A percentile compares a stretch with the other conserved stretches of the same genome.
Conservation (phyloP, 2,888 invertebrate genomes). For the Xestia sexstrigata region DNA sequence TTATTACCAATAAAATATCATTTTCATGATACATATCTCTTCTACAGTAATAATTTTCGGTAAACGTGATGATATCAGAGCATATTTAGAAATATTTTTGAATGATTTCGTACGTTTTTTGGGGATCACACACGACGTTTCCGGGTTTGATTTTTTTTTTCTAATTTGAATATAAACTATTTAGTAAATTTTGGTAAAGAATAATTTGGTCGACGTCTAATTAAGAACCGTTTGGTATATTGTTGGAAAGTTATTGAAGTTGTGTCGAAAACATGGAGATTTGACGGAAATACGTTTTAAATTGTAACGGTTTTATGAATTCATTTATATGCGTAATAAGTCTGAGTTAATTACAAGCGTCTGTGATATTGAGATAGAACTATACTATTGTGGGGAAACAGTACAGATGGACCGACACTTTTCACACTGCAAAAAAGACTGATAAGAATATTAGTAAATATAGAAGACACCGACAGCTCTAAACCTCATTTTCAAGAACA, state of each 20-base stretch:
- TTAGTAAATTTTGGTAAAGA: constrained; percentile 56
- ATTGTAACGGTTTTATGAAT: constrained; percentile 49
- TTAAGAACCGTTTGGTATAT: constrained; percentile 62
- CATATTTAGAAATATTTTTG: constrained; percentile 75
- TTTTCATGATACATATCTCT: constrained; percentile 81
- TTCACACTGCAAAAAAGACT: no score
- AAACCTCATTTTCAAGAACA: no score
- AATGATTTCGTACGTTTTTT: constrained; percentile 69
- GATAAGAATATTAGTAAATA: no score
- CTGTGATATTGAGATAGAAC: neutral
- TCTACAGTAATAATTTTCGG: constrained; percentile 74
- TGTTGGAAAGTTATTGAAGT: constrained; percentile 65
- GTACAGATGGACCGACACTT: no score
- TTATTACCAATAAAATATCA: constrained; percentile 81
- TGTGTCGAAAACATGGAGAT: constrained; percentile 55
- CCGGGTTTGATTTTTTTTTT: constrained; percentile 71
- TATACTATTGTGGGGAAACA: no score
- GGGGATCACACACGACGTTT: constrained; percentile 85
- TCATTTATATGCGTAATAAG: constrained; percentile 32
- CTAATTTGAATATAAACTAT: constrained; percentile 71
- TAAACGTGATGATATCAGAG: constrained; percentile 81
- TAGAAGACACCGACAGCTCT: no score
- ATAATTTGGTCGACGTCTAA: constrained; percentile 58
- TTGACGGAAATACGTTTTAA: constrained; percentile 53
- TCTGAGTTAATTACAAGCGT: constrained; percentile 36